A percentile compares a stretch with the other conserved stretches of the same genome.
Evolutionary conservation across 2,797 vertebrate genomes (phyloP).

Genomic region (Pagetopsis macropterus): DNA sequence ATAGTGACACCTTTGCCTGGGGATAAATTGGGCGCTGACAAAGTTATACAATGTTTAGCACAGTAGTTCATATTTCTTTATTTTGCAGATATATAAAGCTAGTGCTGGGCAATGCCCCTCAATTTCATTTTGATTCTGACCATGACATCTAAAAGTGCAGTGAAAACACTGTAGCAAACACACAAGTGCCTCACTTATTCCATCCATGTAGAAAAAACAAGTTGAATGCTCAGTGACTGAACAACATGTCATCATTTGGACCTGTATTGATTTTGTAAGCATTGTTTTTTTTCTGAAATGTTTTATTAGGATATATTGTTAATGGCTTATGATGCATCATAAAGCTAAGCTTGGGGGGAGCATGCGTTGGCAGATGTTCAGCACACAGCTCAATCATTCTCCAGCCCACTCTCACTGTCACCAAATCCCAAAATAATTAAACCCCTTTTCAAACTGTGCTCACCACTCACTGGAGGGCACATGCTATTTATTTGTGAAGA

Average conservation of each 20-base stretch:
- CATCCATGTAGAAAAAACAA: neutral
- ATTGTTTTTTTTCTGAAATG: conserved; percentile 21
- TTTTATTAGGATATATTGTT: conserved; percentile 34
- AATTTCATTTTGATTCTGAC: conserved; percentile 13
- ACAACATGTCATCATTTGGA: conserved; percentile 31
- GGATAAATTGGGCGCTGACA: conserved; percentile 28
- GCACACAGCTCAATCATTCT: conserved; percentile 41
- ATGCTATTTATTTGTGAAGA: conserved; percentile 50
- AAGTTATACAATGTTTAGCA: conserved; percentile 30
- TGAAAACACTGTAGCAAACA: neutral
- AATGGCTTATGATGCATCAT: conserved; percentile 45
- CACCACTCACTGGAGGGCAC: conserved; percentile 65
- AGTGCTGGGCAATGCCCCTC: conserved; percentile 63
- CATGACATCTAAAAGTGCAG: conserved; percentile 7
- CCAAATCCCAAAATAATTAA: conserved; percentile 56
- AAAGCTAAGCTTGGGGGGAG: conserved; percentile 43
- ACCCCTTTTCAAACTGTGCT: conserved; percentile 51
- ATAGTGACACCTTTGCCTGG: conserved; percentile 50
- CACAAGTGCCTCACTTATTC: conserved; percentile 14
- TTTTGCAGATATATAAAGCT: conserved; percentile 50
- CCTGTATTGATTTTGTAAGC: conserved; percentile 24
- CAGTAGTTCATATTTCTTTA: conserved; percentile 19
- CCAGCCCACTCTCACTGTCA: conserved; percentile 47
- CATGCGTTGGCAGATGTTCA: conserved; percentile 50
- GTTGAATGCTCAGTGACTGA: conserved; percentile 32